Evolutionary conservation across 2,888 invertebrate species (phyloP), one percentile per base, ranked within the genome.

Genomic region (Drosophila kuntzei): DNA sequence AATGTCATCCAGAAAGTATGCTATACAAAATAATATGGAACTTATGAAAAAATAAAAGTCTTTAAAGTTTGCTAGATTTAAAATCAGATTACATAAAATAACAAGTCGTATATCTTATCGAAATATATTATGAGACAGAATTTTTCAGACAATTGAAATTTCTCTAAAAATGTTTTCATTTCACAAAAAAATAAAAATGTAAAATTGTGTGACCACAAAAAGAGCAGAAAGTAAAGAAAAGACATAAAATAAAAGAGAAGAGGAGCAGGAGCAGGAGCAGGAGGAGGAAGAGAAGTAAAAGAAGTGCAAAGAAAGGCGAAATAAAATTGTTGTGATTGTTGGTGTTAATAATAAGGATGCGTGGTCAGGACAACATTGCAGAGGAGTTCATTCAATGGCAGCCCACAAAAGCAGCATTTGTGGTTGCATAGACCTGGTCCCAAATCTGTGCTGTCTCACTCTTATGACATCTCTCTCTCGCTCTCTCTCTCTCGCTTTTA

Each of bases 321-420:
- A 32, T 47, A 41, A 55, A 43, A 49, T 57, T 68, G 62, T 73
- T 74, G 71, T 61, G 71, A 74, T 66, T 72, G 70, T 75, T 72
- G 72, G 76, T 73, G 76, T 63, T 69, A 76, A 70, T 73, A 75
- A 77, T 68, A 73, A 73, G 55, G 55, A 77, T 77, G 81, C 78
- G 71, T 71, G 76, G 71, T 59, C 80, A 71, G 77, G 78, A 76
- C 71, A 73, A 63, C 57, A 65, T 36, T 20, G 36, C 20, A 8
- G 12, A 39, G 25, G 25, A 62, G 59, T 75, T 79, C 60, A 76
- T 76, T 76, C 80, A 79, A 70, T 53, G 80, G 60, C 80, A 64
- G 60, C 71, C 75, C 39, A 78, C 46, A 76, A 76, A 70, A 37
- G 60, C 57, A 60, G 70, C 76, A 55, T 79, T 76, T 76, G 76